Base-by-base conservation (phyloP, 2,888 invertebrate genomes). In the Noctua comes region DNA sequence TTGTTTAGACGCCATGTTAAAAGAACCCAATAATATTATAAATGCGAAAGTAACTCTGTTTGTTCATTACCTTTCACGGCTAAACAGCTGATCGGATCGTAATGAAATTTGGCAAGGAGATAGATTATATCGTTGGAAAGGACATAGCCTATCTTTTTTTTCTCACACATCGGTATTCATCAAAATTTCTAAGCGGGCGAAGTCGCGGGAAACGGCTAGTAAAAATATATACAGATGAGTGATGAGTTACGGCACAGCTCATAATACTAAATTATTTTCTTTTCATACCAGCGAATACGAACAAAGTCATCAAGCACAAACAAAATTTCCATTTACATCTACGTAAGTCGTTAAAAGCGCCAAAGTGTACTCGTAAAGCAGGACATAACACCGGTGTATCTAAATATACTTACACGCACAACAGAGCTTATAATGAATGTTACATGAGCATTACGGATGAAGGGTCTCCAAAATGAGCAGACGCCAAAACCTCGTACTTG, bases 391-490 rank as follows among this genome's bases (percentile, higher is more conserved):
- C 85, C 79, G 85, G 79, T 86, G 84, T 91, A 91, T 91, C 89
- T 89, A 88, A 91, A 91, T 90, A 85, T 88, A 90, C 88, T 88
- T 86, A 86, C 85, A 87, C 87, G 84, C 87, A 90, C 86, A 86
- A 88, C 82, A 84, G 82, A 78, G 90, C 90, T 90, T 92, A 91
- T 91, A 91, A 93, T 93, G 90, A 93, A 93, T 93, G 92, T 93
- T 89, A 93, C 92, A 92, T 92, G 92, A 93, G 93, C 89, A 91
- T 92, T 92, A 92, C 89, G 90, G 88, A 90, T 91, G 91, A 90
- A 84, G 90, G 90, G 89, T 88, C 85, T 89, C 85, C 88, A 86
- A 91, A 91, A 92, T 90, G 91, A 91, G 90, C 87, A 91, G 88
- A 86, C 89, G 87, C 85, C 81, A 87, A 88, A 88, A 88, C 90